A percentile compares a stretch with the other conserved stretches of the same genome.
Evolutionary conservation across 1,140 invertebrate species (phyloP).

Genomic region (Armadillidium nasatum): DNA sequence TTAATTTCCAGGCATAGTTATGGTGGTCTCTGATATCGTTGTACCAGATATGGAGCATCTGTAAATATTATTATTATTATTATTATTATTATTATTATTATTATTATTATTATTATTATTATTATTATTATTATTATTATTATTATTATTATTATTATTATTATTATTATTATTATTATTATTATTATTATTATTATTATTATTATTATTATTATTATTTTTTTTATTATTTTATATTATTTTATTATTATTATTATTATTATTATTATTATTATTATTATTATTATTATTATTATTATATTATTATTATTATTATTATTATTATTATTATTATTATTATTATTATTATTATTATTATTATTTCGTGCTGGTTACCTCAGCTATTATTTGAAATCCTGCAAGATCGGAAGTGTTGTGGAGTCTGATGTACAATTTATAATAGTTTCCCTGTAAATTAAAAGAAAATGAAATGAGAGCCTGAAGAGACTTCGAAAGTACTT

Average conservation of each 20-base stretch:
- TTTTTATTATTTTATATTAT: too few species aligned
- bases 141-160: background rate
- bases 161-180: background rate
- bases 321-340: background rate
- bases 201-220: too few species aligned
- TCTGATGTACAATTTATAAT: too few species aligned
- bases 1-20: constrained; percentile 16
- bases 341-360: too few species aligned
- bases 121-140: background rate
- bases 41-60: constrained; percentile 23
- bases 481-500: too few species aligned
- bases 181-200: background rate
- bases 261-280: background rate
- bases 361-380: too few species aligned
- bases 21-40: constrained; percentile 18
- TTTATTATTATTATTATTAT: background rate
- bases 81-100: background rate
- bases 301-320: background rate
- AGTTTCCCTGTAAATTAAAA: too few species aligned
- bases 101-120: background rate
- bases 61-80: background rate
- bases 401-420: too few species aligned
- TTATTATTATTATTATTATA: background rate
- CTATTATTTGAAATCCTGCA: too few species aligned
- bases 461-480: too few species aligned